These are phyloP conservation scores for Orestias chungarensis DNA, from an alignment of 2,797 vertebrate genomes.

Conservation along the genomic window DNA sequence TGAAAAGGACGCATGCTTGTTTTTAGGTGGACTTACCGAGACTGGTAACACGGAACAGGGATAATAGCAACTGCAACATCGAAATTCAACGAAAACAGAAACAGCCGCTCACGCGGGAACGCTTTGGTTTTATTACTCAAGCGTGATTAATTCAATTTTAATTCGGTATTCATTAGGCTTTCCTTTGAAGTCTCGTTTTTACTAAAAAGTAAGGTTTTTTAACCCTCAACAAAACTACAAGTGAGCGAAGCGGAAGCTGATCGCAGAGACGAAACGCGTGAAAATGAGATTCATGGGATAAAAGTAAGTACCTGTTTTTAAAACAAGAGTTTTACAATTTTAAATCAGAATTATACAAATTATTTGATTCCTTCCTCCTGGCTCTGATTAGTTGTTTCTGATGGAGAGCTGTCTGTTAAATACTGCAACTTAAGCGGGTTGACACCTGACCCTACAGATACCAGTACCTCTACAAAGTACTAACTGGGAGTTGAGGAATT, in stretches of 20 bases:
- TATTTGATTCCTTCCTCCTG: background rate
- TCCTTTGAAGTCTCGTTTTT: constrained; percentile 1
- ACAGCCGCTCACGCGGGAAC: background rate
- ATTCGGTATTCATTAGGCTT: background rate
- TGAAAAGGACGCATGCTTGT: background rate
- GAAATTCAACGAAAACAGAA: constrained; percentile 2
- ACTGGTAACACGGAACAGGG: background rate
- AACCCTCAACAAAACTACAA: background rate
- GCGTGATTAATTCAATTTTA: constrained; percentile 3
- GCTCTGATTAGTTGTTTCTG: too few species aligned
- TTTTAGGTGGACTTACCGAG: background rate
- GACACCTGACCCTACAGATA: too few species aligned
- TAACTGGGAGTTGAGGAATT: too few species aligned
- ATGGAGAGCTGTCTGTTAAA: too few species aligned
- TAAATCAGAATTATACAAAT: background rate
- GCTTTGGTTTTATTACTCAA: background rate
- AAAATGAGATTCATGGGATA: background rate
- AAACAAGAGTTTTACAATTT: background rate
- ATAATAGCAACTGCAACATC: background rate
- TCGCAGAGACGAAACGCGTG: background rate
- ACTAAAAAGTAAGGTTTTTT: background rate
- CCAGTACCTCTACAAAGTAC: too few species aligned
- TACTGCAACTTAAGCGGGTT: too few species aligned
- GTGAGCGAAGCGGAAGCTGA: background rate
- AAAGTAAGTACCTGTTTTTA: background rate